Percentiles rank a stretch among this genome's conserved stretches.
These are phyloP conservation scores for Scopus umbretta DNA, from an alignment of 2,113 vertebrate genomes.

Conservation along the genomic window DNA sequence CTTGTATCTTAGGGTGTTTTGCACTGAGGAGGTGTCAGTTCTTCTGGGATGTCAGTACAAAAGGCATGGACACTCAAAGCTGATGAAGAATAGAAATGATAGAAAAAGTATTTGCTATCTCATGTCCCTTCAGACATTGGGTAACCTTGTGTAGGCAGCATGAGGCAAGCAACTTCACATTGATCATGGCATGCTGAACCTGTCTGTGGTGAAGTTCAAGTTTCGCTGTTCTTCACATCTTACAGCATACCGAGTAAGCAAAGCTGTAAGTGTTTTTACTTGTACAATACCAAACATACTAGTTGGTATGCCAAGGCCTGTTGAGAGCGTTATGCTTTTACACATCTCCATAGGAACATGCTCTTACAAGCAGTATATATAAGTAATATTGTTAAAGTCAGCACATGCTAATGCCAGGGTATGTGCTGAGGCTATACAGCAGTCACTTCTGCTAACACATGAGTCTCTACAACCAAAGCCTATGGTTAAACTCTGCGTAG, in stretches of 20 bases:
- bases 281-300: not conserved
- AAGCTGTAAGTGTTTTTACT: not conserved
- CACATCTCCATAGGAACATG: not conserved
- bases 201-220: not conserved
- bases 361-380: not conserved
- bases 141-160: not conserved
- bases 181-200: not conserved
- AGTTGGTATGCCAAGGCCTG: not conserved
- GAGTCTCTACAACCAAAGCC: not conserved
- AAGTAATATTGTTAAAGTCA: not conserved
- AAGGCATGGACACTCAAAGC: not conserved
- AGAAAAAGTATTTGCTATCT: not conserved
- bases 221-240: not conserved
- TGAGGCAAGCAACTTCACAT: not conserved
- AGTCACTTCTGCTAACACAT: not conserved
- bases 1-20: not conserved
- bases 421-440: not conserved
- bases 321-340: fast-evolving
- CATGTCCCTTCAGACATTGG: not conserved
- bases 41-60: not conserved
- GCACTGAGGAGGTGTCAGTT: not conserved
- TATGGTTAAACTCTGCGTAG: not conserved
- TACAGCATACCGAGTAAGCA: not conserved
- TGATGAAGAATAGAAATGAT: not conserved
- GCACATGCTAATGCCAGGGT: not conserved